Base-by-base conservation (phyloP, 2,113 vertebrate species). In the Terrapene triunguis region DNA sequence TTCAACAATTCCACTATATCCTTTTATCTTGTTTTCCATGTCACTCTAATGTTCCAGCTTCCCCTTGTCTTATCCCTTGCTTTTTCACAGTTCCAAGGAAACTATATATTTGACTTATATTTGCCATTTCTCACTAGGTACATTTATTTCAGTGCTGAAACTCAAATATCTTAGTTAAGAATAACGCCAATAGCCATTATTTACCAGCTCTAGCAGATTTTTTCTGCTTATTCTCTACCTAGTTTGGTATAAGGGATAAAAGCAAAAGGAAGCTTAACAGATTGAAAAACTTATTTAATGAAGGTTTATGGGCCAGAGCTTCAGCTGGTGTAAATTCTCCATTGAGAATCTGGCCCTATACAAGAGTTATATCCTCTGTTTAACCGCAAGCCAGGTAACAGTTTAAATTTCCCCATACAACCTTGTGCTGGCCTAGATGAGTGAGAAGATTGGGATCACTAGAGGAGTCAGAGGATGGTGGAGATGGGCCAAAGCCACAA, bases 1-100 rank as follows among this genome's bases (percentile, higher is more conserved):
- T 93, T 94, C 84, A 94, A 92, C 76, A 94, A 89, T 93, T 94
- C 91, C 78, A 86, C 84, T 86, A 76, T 84, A 44, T 25, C 82
- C 19, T 96, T 94, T 96, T 53, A 95, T 89, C 32, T 59, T 86
- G 44, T 59, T 97, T 98, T 87, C 80, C 53, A 74, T 89, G 97
- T 97, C 51, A 94, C 76, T 38, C 42, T 79, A 90, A 50, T 85
- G 80, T 85, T 90, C 48, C 92, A 91, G 88, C 55, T 62, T 94
- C 80, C 91, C 42, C 44, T 97, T 96, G 54, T 92, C 76, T 92
- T n/a, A 91, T 91, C 13, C 78, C 35, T 89, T 82, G 65, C 55
- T 91, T 96, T 96, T 92, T 69, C 69, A 72, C 8, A 91, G 14
- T 90, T 96, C 53, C 82, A 24, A 93, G 19, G 32, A 94, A 93